Conservation (phyloP, 37 sponge, comb jelly and placozoan genomes). For the Ianthella basta region DNA sequence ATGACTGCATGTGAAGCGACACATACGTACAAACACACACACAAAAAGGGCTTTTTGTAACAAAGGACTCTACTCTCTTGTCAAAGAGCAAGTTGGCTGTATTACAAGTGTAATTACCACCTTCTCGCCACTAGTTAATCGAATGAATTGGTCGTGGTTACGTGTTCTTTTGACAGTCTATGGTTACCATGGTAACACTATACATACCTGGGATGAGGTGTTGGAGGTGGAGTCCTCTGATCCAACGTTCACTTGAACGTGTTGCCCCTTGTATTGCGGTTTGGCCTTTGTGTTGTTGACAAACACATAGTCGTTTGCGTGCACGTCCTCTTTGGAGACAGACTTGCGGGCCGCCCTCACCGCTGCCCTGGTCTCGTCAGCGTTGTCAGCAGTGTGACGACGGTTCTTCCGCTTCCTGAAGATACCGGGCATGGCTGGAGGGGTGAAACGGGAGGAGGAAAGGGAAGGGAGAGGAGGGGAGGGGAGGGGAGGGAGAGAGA, state of each 20-base stretch:
- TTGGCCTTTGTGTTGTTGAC: slow-evolving; percentile 1
- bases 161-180: no score
- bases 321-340: slow-evolving; percentile 8
- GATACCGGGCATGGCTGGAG: slow-evolving; percentile 28
- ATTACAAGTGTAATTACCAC: no score
- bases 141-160: no score
- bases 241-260: neutral
- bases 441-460: neutral
- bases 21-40: no score
- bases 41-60: no score
- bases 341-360: slow-evolving; percentile 10
- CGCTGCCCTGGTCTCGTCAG: slow-evolving; percentile 26
- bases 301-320: neutral
- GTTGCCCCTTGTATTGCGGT: neutral
- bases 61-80: no score
- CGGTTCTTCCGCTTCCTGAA: slow-evolving; percentile 50
- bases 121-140: no score
- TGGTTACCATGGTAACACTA: no score
- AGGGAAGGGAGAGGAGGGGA: slow-evolving; percentile 10
- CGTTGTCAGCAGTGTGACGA: slow-evolving; percentile 46
- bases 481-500: neutral
- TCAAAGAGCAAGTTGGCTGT: no score
- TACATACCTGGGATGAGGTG: neutral
- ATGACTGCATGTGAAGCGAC: no score
- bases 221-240: slow-evolving; percentile 20